Conservation (phyloP, 1,140 invertebrate species). For the Linepithema humile region DNA sequence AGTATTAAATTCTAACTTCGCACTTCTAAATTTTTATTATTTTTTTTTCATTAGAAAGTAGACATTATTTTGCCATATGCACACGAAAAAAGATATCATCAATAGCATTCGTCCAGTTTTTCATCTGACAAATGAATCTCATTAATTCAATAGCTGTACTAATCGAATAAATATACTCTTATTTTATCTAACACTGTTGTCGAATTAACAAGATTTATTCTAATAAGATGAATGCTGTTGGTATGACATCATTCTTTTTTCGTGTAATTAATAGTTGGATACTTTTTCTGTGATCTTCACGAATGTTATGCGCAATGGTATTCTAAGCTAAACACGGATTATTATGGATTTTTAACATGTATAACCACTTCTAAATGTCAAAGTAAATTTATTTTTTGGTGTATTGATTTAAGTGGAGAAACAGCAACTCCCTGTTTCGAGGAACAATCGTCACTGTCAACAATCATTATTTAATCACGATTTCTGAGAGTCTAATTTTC, state of each 20-base stretch:
- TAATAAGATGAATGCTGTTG: too few relatives aligned
- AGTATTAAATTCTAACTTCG: neutral
- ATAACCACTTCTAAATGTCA: neutral
- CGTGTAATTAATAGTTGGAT: neutral
- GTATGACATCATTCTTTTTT: too few relatives aligned
- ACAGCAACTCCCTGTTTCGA: slow-evolving; percentile 15
- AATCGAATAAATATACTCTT: too few relatives aligned
- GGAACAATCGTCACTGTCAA: slow-evolving; percentile 25
- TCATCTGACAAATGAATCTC: too few relatives aligned
- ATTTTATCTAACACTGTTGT: too few relatives aligned
- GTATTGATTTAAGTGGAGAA: neutral
- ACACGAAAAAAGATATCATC: too few relatives aligned
- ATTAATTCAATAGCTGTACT: too few relatives aligned
- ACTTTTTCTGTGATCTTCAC: slow-evolving; percentile 32
- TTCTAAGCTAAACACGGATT: slow-evolving; percentile 7
- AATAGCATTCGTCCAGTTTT: too few relatives aligned
- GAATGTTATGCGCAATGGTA: neutral
- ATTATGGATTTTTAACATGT: slow-evolving; percentile 19
- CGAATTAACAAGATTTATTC: too few relatives aligned
- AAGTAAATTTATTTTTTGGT: slow-evolving; percentile 18
- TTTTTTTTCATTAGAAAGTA: neutral
- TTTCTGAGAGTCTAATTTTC: slow-evolving; percentile 6
- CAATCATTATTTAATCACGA: neutral
- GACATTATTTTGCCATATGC: slow-evolving; percentile 13
- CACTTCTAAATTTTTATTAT: neutral